phyloP scores from a whole-genome alignment of 2,113 vertebrate species.

The Lycocorax pyrrhopterus region DNA sequence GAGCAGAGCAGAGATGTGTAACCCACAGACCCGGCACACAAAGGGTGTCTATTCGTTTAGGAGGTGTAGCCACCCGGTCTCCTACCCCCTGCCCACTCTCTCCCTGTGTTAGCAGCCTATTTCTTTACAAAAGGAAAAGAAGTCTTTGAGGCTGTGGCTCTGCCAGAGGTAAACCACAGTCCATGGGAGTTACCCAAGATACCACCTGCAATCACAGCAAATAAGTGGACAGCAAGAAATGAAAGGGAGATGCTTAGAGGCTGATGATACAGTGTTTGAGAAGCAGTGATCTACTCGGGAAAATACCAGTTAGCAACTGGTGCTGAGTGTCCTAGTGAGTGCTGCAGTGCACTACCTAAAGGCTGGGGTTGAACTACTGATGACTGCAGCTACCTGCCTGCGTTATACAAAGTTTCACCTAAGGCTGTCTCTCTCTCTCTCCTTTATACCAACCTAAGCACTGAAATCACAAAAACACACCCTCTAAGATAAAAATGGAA shows the following conservation, averaged over 20 bases:
- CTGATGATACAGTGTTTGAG: not conserved
- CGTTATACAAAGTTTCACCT: not conserved
- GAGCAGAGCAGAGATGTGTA: not conserved
- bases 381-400: not conserved
- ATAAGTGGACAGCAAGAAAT: not conserved
- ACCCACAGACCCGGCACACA: fast-evolving
- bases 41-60: not conserved
- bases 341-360: not conserved
- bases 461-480: not conserved
- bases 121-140: not conserved
- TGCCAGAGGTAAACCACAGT: not conserved
- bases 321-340: not conserved
- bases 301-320: not conserved
- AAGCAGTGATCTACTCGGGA: fast-evolving
- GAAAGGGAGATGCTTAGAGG: not conserved
- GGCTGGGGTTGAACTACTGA: not conserved
- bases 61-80: not conserved
- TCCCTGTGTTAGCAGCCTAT: not conserved
- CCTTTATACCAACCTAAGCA: not conserved
- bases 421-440: not conserved
- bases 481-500: not conserved
- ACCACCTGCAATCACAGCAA: not conserved
- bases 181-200: not conserved
- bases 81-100: not conserved
- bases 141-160: not conserved